Base-by-base conservation (phyloP, 1,140 invertebrate genomes). In the Penaeus vannamei region DNA sequence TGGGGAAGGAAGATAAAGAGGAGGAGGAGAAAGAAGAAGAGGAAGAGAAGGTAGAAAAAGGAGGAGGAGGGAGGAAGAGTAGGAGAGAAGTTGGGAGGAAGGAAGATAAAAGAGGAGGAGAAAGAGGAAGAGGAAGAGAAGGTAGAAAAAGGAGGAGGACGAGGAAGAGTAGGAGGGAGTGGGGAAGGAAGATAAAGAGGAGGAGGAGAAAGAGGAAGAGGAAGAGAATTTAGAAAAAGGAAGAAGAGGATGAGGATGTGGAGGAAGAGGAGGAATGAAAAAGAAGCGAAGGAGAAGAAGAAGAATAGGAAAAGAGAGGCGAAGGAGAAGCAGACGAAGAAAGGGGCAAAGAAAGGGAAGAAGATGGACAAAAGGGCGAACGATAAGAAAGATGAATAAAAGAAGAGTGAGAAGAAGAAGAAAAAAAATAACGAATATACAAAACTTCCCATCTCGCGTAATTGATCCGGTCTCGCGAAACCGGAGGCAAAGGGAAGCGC, bases 121-220 rank as follows among this genome's bases (percentile, higher is more conserved):
- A n/a, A 76, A 32, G 36, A n/a, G 36, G 69, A 76, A n/a, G 36
- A 32, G 36, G 69, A 76, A 32, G 36, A 32, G 36, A 32, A 76
- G 69, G 36, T 14, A 76, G 69, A 76, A 32, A 76, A 32, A 76
- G 69, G 36, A 32, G n/a, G 69, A 76, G n/a, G 36, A 32, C n/a
- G 69, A 76, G 69, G 36, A 32, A 76, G 69, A 26, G 69, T 26
- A n/a, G 36, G 69, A 76, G 69, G 36, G 69, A 76, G n/a, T 19
- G n/a, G 17, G n/a, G 62, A 19, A n/a, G n/a, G 36, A 32, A 76
- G 69, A 32, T 23, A 26, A 26, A 76, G n/a, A 76, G n/a, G 14
- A 76, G n/a, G 69, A 76, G 69, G n/a, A 26, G n/a, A 32, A 76
- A 32, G n/a, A 32, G n/a, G n/a, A 76, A 32, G 69, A 76, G 69